Evolutionary conservation across 2,113 vertebrate species (phyloP), one percentile per base, ranked within the genome.

Genomic region (Mus spicilegus): DNA sequence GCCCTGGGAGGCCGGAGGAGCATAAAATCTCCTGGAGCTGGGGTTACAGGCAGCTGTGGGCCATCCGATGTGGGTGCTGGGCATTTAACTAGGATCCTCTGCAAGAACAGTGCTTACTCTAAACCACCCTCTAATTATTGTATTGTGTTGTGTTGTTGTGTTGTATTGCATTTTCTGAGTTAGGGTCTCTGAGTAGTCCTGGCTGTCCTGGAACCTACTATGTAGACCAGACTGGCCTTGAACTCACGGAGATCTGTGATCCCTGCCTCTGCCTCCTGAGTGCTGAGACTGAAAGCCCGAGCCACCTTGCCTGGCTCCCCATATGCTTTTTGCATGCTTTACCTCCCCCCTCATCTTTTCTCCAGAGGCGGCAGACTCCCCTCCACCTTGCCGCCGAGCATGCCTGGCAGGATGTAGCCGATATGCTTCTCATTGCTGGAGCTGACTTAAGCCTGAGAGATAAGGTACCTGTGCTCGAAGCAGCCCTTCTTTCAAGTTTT

Each of bases 331-430:
- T 81, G 49, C 30, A 4, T 16, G 36, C 58, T 63, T 87, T 5
- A 42, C 56, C 58, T 1, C 24, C 39, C 61, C 75, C 86, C 39
- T 80, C 86, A 42, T 33, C 39, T 96, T 93, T 81, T 81, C 75
- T 33, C 33, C 98, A 99, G 99, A 99, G 99, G 97, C 99, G 98
- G 97, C 99, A 99, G 98, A 99, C 99, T 0, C 97, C 99, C 0
- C 98, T 99, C 36, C 99, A 99, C 96, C 98, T 99, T 0, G 99
- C 99, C 2, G 98, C 99, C 0, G 99, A 99, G 95, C 98, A 99
- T 0, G 98, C 99, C 76, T 96, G 98, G 72, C 99, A 99, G 93
- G 99, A 99, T 92, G 98, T 99, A 28, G 99, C 99, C 0, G 99
- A 99, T 97, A 99, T 99, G 98, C 99, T 99, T 93, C 99, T 99